A percentile compares a stretch with the other conserved stretches of the same genome.
Conservation (phyloP, 2,888 invertebrate species). For the Andrena hattorfiana region DNA sequence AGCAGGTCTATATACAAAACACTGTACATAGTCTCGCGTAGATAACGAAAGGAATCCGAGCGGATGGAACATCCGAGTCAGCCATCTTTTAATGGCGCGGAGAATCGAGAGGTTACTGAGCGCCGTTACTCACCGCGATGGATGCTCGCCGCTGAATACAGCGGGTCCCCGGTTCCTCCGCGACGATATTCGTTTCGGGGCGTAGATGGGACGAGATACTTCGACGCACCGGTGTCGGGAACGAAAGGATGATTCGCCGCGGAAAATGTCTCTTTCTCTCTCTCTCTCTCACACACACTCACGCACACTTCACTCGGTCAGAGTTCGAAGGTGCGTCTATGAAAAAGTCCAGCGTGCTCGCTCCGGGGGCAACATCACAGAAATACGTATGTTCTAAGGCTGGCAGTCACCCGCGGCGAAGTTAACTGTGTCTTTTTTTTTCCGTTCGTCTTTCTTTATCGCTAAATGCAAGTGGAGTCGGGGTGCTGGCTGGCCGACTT, state of each 20-base stretch:
- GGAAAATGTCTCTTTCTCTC: slow-evolving; percentile 1
- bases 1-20: slow-evolving; percentile 75
- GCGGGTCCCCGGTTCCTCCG: not conserved
- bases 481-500: slow-evolving; percentile 91
- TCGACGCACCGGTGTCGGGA: not conserved
- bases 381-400: slow-evolving; percentile 70
- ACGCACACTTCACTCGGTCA: slow-evolving; percentile 55
- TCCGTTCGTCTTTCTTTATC: slow-evolving; percentile 53
- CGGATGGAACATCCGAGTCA: slow-evolving; percentile 12
- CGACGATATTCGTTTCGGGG: not conserved
- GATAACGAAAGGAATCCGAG: slow-evolving; percentile 17
- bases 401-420: slow-evolving; percentile 54
- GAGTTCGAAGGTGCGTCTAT: slow-evolving; percentile 56
- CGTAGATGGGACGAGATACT: not conserved
- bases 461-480: slow-evolving; percentile 85
- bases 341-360: slow-evolving; percentile 49
- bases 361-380: slow-evolving; percentile 71
- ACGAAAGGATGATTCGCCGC: slow-evolving; percentile 30
- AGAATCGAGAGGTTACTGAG: not conserved
- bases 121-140: slow-evolving; percentile 37
- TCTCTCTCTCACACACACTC: not conserved
- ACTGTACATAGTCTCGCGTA: slow-evolving; percentile 71
- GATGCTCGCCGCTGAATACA: slow-evolving; percentile 5
- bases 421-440: slow-evolving; percentile 19
- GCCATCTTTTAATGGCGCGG: slow-evolving; percentile 11